Evolutionary conservation across 2,113 vertebrate species (phyloP).

Genomic region (Catharus minimus): DNA sequence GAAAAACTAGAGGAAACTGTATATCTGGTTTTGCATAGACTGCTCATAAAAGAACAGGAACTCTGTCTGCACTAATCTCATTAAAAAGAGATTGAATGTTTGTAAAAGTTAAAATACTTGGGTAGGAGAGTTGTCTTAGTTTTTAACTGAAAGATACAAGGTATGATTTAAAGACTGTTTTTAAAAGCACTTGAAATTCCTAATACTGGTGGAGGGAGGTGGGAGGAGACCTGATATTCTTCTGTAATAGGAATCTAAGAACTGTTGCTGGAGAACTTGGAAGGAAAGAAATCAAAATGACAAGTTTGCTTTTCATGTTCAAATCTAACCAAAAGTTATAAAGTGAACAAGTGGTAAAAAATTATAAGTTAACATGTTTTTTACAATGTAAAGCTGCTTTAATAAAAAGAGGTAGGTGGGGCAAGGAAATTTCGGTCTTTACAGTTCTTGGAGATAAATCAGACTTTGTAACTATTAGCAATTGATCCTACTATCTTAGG

Average conservation of each 20-base stretch:
- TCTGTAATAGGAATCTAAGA: not conserved
- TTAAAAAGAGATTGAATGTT: not conserved
- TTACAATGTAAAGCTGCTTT: not conserved
- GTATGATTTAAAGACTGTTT: constrained; percentile 1
- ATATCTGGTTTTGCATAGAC: not conserved
- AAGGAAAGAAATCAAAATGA: constrained; percentile 24
- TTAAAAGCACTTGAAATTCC: not conserved
- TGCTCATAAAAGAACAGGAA: not conserved
- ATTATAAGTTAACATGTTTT: not conserved
- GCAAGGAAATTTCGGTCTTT: not conserved
- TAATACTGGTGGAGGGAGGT: not conserved
- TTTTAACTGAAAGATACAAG: not conserved
- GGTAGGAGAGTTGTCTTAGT: not conserved
- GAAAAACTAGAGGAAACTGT: not conserved
- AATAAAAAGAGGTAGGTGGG: not conserved
- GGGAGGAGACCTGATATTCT: not conserved
- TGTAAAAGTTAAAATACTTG: not conserved
- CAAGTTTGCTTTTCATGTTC: constrained; percentile 2
- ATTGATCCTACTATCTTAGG: constrained; percentile 73
- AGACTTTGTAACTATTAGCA: constrained; percentile 21
- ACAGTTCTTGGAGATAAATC: not conserved
- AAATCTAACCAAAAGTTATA: not conserved
- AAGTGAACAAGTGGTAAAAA: constrained; percentile 24
- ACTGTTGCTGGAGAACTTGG: not conserved
- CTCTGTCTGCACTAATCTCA: not conserved